Percentiles rank a stretch among this genome's conserved stretches.
These are phyloP conservation scores for Orthonyx spaldingii DNA, from an alignment of 2,113 vertebrate genomes.

Conservation along the genomic window DNA sequence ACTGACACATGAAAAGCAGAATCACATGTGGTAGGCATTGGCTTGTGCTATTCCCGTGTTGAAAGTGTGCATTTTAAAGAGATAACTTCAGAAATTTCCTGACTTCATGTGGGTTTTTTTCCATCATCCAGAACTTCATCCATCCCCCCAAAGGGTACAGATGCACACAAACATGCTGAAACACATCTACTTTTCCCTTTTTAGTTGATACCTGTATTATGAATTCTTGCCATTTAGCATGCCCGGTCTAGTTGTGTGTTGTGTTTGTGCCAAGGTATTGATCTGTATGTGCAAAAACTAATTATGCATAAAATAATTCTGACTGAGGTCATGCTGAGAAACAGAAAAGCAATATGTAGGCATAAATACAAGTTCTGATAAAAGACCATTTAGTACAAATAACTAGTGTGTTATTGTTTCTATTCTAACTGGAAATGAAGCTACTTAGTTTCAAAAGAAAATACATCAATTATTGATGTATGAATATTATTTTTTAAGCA, in stretches of 20 bases:
- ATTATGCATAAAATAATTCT: background rate
- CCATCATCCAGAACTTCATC: background rate
- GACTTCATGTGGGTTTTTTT: rapidly evolving
- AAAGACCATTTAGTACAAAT: slow-evolving; percentile 41
- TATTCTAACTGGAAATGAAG: slow-evolving; percentile 31
- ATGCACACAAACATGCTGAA: background rate
- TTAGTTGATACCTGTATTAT: rapidly evolving
- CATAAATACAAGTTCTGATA: slow-evolving; percentile 20
- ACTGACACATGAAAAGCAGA: background rate
- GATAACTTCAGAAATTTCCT: background rate
- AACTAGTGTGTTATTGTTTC: background rate
- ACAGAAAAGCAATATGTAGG: background rate
- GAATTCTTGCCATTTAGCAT: background rate
- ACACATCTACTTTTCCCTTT: background rate
- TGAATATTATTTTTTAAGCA: slow-evolving; percentile 28
- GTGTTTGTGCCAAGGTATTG: background rate
- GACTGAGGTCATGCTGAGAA: background rate
- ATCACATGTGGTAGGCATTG: background rate
- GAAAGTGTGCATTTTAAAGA: background rate
- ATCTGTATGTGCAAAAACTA: background rate
- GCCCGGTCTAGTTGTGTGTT: background rate
- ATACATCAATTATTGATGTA: slow-evolving; percentile 56
- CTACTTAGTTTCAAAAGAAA: slow-evolving; percentile 53
- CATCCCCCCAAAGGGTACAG: background rate
- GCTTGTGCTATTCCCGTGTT: background rate